Evolutionary conservation across 1,140 invertebrate genomes (phyloP).

Genomic region (Monochamus saltuarius): DNA sequence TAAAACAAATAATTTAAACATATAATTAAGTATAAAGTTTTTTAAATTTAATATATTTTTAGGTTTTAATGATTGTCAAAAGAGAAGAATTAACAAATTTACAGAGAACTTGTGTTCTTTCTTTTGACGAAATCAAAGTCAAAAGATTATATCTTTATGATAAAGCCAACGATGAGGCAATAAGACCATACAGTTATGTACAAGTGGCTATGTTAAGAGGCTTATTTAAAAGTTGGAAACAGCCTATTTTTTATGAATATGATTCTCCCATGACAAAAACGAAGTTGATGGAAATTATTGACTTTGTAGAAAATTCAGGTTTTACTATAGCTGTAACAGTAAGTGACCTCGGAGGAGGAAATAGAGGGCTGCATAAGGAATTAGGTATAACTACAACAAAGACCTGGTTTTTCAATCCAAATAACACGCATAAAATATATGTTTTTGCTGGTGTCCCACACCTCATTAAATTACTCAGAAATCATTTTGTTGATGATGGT

Average conservation of each 20-base stretch:
- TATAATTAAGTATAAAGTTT: no score
- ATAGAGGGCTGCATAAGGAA: constrained; percentile 33
- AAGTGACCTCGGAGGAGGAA: constrained; percentile 42
- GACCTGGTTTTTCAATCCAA: constrained; percentile 23
- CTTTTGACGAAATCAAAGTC: constrained; percentile 29
- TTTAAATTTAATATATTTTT: constrained; percentile 10
- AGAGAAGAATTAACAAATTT: neutral
- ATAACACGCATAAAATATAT: no score
- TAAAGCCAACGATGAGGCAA: constrained; percentile 12
- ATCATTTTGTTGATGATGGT: constrained; percentile 34
- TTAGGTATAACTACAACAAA: constrained; percentile 26
- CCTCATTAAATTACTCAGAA: constrained; percentile 24
- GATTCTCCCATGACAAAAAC: constrained; percentile 40
- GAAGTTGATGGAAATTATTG: constrained; percentile 35
- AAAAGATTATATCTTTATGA: constrained; percentile 1
- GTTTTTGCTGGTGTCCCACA: constrained; percentile 37
- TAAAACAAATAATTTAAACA: no score
- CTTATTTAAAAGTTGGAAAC: constrained; percentile 45
- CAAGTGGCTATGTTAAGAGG: constrained; percentile 25
- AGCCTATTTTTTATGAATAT: constrained; percentile 45
- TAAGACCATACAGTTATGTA: constrained; percentile 12
- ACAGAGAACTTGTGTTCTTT: constrained; percentile 13
- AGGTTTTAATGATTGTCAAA: no score
- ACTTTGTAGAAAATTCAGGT: constrained; percentile 26
- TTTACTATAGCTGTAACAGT: constrained; percentile 37